Conservation (phyloP, 2,888 invertebrate species). For the Sussaba pulchella region DNA sequence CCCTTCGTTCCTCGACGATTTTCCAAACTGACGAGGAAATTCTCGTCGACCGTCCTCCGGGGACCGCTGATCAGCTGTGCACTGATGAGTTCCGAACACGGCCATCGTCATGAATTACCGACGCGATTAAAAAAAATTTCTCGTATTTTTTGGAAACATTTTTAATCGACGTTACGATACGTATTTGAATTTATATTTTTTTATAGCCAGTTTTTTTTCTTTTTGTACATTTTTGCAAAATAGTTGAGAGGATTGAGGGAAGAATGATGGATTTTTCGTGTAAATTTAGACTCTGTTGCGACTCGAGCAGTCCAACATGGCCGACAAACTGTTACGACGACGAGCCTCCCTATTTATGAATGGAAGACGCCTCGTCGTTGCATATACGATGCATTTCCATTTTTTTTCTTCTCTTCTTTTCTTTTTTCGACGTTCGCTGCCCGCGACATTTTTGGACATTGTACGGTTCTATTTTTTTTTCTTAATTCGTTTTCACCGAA, state of each 20-base stretch:
- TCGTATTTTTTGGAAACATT: neutral
- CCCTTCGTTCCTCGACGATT: conserved; percentile 45
- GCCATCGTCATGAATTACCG: conserved; percentile 51
- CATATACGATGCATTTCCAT: conserved; percentile 14
- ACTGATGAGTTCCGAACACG: conserved; percentile 72
- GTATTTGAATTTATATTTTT: too few species aligned
- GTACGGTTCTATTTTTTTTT: conserved; percentile 4
- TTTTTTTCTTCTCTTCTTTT: conserved; percentile 24
- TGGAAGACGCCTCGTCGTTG: conserved; percentile 69
- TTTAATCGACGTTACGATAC: neutral
- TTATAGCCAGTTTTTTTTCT: too few species aligned
- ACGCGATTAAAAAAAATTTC: neutral
- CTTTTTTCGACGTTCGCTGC: conserved; percentile 2
- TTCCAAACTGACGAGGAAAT: conserved; percentile 67
- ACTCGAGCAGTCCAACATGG: conserved; percentile 76
- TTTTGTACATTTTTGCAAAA: neutral
- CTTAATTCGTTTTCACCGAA: neutral
- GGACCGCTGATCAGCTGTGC: conserved; percentile 81
- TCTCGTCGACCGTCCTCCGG: conserved; percentile 75
- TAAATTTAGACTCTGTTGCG: conserved; percentile 40
- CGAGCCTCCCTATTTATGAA: conserved; percentile 79
- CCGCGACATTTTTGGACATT: conserved; percentile 35
- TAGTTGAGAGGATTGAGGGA: neutral
- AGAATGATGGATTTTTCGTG: neutral
- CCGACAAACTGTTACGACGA: conserved; percentile 45